Evolutionary conservation across 2,888 invertebrate genomes (phyloP).

Genomic region (Parthenolecanium corni): DNA sequence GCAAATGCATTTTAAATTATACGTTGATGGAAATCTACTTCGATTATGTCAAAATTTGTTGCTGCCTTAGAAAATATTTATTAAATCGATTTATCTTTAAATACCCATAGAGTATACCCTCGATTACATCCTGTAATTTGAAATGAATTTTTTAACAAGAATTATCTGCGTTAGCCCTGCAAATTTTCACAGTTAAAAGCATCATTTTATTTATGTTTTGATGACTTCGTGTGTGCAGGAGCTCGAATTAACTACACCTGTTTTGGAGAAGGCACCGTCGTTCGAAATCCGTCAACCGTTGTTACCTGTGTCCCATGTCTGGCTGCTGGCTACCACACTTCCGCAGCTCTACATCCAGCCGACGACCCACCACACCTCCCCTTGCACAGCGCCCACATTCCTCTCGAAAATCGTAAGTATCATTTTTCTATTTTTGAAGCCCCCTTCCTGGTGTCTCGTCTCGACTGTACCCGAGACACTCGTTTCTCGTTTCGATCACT

Average conservation of each 20-base stretch:
- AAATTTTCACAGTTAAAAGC: neutral
- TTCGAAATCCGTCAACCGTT: slow-evolving; percentile 37
- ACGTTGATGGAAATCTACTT: too few species aligned
- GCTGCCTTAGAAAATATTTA: too few species aligned
- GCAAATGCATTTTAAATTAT: too few species aligned
- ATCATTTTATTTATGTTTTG: neutral
- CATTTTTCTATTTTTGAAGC: neutral
- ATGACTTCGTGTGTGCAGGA: slow-evolving; percentile 36
- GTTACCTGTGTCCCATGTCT: slow-evolving; percentile 54
- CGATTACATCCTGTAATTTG: too few species aligned
- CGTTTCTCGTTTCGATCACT: neutral
- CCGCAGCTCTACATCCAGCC: slow-evolving; percentile 48
- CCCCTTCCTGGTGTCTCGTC: neutral
- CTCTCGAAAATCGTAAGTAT: slow-evolving; percentile 42
- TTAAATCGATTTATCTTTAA: too few species aligned
- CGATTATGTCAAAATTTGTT: too few species aligned
- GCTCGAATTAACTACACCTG: slow-evolving; percentile 64
- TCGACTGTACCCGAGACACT: neutral
- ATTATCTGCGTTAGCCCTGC: neutral
- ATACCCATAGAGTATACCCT: too few species aligned
- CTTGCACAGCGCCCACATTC: slow-evolving; percentile 42
- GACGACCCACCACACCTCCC: slow-evolving; percentile 35
- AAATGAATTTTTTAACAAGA: too few species aligned
- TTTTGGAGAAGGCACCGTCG: slow-evolving; percentile 46
- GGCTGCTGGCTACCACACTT: slow-evolving; percentile 56